Percentiles rank a stretch among this genome's conserved stretches.
Conservation (phyloP, 1,140 invertebrate genomes). For the Mylabris phalerata region DNA sequence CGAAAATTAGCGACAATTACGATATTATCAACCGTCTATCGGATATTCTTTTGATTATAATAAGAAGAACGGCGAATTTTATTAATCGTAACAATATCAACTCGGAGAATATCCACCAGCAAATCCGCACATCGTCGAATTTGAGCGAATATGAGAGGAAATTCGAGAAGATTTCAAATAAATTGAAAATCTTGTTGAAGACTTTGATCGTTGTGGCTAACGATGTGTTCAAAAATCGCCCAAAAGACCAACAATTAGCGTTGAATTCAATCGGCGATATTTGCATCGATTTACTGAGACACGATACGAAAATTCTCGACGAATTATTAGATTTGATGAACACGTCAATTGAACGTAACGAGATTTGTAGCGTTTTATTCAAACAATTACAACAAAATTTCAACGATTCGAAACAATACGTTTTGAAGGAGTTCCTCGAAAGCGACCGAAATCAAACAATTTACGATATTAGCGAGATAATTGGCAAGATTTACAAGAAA, state of each 20-base stretch:
- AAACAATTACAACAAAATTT: slow-evolving; percentile 35
- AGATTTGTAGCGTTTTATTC: slow-evolving; percentile 31
- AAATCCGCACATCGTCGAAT: slow-evolving; percentile 19
- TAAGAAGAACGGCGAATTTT: slow-evolving; percentile 33
- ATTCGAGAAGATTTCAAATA: slow-evolving; percentile 27
- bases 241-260: slow-evolving; percentile 37
- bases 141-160: slow-evolving; percentile 29
- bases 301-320: slow-evolving; percentile 24
- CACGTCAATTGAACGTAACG: slow-evolving; percentile 30
- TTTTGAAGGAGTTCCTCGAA: slow-evolving; percentile 23
- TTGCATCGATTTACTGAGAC: slow-evolving; percentile 25
- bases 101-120: slow-evolving; percentile 35
- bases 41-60: slow-evolving; percentile 38
- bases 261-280: slow-evolving; percentile 33
- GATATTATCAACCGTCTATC: slow-evolving; percentile 35
- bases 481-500: slow-evolving; percentile 25
- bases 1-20: slow-evolving; percentile 32
- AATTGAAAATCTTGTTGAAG: slow-evolving; percentile 37
- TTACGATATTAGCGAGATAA: slow-evolving; percentile 25
- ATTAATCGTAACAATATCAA: slow-evolving; percentile 36
- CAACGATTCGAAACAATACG: slow-evolving; percentile 30
- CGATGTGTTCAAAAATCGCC: slow-evolving; percentile 38
- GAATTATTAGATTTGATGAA: slow-evolving; percentile 35
- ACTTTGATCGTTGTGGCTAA: slow-evolving; percentile 37
- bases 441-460: slow-evolving; percentile 5